Conservation (phyloP, 1,140 invertebrate species). For the Ceratina japonica region DNA sequence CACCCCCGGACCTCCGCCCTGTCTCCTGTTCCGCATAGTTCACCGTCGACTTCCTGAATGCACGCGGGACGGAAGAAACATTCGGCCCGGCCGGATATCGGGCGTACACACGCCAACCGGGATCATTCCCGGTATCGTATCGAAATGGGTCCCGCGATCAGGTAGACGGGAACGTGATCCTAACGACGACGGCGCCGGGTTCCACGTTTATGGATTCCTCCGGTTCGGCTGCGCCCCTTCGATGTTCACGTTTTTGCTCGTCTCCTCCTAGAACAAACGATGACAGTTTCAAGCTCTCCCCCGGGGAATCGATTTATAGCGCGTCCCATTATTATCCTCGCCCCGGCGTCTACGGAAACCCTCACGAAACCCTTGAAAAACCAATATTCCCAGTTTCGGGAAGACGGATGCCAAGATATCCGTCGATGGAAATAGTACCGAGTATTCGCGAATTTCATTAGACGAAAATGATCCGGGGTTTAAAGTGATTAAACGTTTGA, state of each 20-base stretch:
- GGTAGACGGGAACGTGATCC: neutral
- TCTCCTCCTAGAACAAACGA: slow-evolving; percentile 35
- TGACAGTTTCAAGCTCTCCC: slow-evolving; percentile 30
- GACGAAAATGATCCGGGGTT: no score
- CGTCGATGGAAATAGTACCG: no score
- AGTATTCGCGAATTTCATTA: no score
- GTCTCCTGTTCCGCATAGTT: slow-evolving; percentile 15
- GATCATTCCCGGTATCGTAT: neutral
- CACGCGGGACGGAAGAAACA: no score
- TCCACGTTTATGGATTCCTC: slow-evolving; percentile 26
- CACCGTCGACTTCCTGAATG: neutral
- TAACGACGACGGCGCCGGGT: neutral
- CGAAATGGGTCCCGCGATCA: neutral
- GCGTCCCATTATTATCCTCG: slow-evolving; percentile 1
- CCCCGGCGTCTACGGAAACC: neutral
- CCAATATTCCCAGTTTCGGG: no score
- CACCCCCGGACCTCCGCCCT: neutral
- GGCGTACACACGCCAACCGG: neutral
- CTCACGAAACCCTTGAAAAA: neutral
- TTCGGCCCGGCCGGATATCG: no score
- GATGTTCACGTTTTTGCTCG: neutral
- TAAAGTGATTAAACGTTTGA: no score
- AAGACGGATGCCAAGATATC: no score
- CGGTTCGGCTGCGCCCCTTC: slow-evolving; percentile 13
- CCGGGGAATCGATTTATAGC: slow-evolving; percentile 17